Evolutionary conservation across 2,888 invertebrate genomes (phyloP), one percentile per base, ranked within the genome.

Genomic region (Chorisops tibialis): DNA sequence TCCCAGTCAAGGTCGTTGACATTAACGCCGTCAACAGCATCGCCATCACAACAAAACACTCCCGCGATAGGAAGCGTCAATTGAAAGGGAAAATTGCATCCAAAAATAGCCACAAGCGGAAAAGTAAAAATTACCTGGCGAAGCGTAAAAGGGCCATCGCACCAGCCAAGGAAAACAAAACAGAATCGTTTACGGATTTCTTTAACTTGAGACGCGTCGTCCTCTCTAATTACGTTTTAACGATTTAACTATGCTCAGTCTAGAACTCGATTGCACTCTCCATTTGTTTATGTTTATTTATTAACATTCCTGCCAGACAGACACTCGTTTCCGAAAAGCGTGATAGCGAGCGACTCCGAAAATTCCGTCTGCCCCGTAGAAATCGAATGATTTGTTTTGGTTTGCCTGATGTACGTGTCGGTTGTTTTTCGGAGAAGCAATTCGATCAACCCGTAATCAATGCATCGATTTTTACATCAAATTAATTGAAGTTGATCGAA

Each of bases 111-210:
- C 6, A 41, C 52, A 54, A 19, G 22, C 39, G 39, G 9, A 54
- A 6, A 38, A 45, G 6, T 35, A 5, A 4, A 21, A 22, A 47
- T 60, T 60, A 60, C 60, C 60, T 60, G 49, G 60, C 60, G 41
- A 60, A 43, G 4, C 51, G 49, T 7, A 60, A 43, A 22, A 60
- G 60, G 30, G 60, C 60, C 60, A 60, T 60, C 43, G 22, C 21
- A 69, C 69, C 69, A 11, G 14, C 18, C 19, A 19, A 47, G 47
- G 3, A 6, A 22, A 12, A n/a, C n/a, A 7, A 45, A 16, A 45
- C 16, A 11, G 9, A n/a, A n/a, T n/a, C n/a, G n/a, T n/a, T n/a
- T n/a, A n/a, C n/a, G n/a, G n/a, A n/a, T n/a, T n/a, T n/a, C n/a
- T n/a, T n/a, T n/a, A n/a, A n/a, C n/a, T n/a, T n/a, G n/a, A 45